phyloP scores from a whole-genome alignment of 2,113 vertebrate genomes.

The Petromus typicus region DNA sequence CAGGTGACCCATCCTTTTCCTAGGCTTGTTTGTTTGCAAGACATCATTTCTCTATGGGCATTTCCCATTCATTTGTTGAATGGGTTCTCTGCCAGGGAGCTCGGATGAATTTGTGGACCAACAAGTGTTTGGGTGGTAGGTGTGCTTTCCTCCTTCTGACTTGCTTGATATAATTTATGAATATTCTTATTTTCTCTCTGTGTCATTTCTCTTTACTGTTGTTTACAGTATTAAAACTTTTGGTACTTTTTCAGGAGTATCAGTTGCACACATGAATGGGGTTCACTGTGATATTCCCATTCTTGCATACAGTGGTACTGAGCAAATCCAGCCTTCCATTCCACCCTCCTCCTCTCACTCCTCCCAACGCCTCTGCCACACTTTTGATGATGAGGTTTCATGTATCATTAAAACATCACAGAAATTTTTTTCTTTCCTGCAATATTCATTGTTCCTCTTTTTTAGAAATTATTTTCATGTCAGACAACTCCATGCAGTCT shows the following conservation, averaged over 20 bases:
- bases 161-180: background rate
- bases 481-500: background rate
- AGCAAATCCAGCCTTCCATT: background rate
- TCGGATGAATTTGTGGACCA: background rate
- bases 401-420: background rate
- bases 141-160: background rate
- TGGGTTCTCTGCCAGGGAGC: background rate
- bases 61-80: background rate
- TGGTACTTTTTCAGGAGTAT: background rate
- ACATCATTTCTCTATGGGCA: background rate
- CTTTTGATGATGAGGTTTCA: background rate
- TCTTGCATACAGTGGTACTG: background rate
- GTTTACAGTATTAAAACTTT: background rate
- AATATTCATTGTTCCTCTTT: background rate
- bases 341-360: background rate
- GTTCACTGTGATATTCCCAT: background rate
- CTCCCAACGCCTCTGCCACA: background rate
- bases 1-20: background rate
- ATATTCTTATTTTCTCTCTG: background rate
- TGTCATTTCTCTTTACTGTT: background rate
- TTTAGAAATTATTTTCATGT: constrained; percentile 22
- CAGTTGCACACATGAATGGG: background rate
- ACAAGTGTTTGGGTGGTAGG: background rate
- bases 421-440: constrained; percentile 28
- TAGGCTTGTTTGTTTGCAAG: background rate